Conservation (phyloP, 2,888 invertebrate genomes). For the Selenia dentaria region DNA sequence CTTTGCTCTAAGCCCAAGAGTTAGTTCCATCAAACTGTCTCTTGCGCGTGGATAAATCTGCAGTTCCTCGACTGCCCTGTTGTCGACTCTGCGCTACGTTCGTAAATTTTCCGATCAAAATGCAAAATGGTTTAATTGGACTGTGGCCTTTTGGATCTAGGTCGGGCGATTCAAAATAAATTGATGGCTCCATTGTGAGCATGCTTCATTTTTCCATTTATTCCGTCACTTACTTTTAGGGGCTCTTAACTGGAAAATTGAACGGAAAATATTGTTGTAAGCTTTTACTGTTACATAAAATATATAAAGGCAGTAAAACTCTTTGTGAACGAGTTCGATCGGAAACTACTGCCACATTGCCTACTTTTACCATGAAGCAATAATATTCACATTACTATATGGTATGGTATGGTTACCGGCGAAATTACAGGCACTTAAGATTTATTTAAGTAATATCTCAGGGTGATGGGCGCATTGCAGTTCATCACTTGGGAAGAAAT, state of each 20-base stretch:
- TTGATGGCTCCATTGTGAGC: conserved; percentile 72
- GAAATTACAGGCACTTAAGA: too few species aligned
- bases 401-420: too few species aligned
- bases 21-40: conserved; percentile 10
- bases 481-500: too few species aligned
- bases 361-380: too few species aligned
- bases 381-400: too few species aligned
- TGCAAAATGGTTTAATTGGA: conserved; percentile 84
- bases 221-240: conserved; percentile 20
- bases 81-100: conserved; percentile 66
- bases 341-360: too few species aligned
- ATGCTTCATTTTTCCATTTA: conserved; percentile 56
- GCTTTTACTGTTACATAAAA: not conserved
- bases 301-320: too few species aligned
- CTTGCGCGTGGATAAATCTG: conserved; percentile 63
- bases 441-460: too few species aligned
- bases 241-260: conserved; percentile 16
- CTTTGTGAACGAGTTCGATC: too few species aligned
- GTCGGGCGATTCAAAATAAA: conserved; percentile 77
- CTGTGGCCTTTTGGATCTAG: conserved; percentile 77
- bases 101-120: conserved; percentile 82
- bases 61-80: conserved; percentile 43
- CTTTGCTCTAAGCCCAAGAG: conserved; percentile 11
- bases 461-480: too few species aligned
- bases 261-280: not conserved